Base-by-base conservation (phyloP, 2,888 invertebrate species). In the Drosophila kanekoi region DNA sequence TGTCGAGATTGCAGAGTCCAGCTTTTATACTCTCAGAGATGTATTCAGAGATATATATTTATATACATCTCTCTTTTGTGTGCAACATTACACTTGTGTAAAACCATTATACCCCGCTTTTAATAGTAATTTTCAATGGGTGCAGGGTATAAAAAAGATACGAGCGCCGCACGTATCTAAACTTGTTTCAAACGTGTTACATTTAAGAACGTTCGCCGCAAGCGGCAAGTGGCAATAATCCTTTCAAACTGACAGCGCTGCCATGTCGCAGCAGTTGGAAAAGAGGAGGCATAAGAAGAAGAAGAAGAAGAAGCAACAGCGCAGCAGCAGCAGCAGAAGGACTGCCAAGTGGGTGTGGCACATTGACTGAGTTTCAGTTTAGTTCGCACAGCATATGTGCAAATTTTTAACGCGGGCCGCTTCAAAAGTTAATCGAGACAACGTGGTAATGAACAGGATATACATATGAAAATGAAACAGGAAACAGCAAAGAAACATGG, bases 101-200 rank as follows among this genome's bases (percentile, higher is more conserved):
- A 45, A 47, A 40, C 32, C 16, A 40, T 23, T 48, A 64, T 43
- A 37, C 20, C 58, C 61, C 0, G n/a, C 33, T 35, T 18, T 18
- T 3, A 38, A 2, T n/a, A 18, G 16, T 40, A 35, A 23, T 54
- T 43, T 20, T 18, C 20, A 54, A 35, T 44, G 44, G 23, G 44
- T 28, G 44, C 44, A 20, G 35, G 54, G 44, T 37, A 54, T 54
- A 37, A 23, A 70, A 73, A 72, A 77, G 72, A 77, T 76, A 75
- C 72, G 60, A 68, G 20, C 57, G 64, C 47, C 77, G 57, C 87
- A 83, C 81, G 83, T 83, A 85, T 85, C 85, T 85, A 85, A 85
- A 85, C 85, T 85, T 87, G 85, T 85, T 85, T 87, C 77, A 83
- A 87, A 87, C 88, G 83, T 87, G 88, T 85, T 85, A 85, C 85